Evolutionary conservation across 2,888 invertebrate genomes (phyloP).

Genomic region (Norana najaformis): DNA sequence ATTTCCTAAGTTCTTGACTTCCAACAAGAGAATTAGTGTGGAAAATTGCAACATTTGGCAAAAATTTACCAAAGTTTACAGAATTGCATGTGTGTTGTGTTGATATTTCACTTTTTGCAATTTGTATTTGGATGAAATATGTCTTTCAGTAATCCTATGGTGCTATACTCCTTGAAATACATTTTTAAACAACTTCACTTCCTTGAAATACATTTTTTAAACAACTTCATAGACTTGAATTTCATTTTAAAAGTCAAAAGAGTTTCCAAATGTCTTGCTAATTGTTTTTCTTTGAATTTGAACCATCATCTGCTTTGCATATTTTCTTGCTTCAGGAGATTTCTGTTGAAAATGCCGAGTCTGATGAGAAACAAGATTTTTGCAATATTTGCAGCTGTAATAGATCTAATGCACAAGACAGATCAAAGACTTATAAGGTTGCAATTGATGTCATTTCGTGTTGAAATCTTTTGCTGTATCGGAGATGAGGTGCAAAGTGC

Average conservation of each 20-base stretch:
- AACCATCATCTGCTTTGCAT: background rate
- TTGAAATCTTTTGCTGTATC: background rate
- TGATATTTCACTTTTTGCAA: background rate
- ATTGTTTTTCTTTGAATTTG: background rate
- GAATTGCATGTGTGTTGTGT: background rate
- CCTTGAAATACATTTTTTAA: background rate
- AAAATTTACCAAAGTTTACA: background rate
- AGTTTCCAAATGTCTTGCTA: background rate
- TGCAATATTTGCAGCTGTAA: too few relatives aligned
- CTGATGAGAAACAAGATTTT: background rate
- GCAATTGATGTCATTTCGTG: too few relatives aligned
- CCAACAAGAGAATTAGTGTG: background rate
- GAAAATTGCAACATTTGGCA: background rate
- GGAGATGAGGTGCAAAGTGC: background rate
- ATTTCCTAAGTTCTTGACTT: background rate
- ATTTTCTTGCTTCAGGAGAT: background rate
- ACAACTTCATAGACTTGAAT: slow-evolving; percentile 13
- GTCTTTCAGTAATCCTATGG: background rate
- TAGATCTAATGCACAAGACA: too few relatives aligned
- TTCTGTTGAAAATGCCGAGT: background rate
- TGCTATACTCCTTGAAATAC: background rate
- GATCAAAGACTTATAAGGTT: too few relatives aligned
- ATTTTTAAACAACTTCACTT: slow-evolving; percentile 3
- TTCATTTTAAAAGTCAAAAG: background rate
- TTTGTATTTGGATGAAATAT: background rate